These are phyloP conservation scores for Hirtodrosophila alboralis DNA, from an alignment of 2,888 invertebrate species.

Conservation along the genomic window DNA sequence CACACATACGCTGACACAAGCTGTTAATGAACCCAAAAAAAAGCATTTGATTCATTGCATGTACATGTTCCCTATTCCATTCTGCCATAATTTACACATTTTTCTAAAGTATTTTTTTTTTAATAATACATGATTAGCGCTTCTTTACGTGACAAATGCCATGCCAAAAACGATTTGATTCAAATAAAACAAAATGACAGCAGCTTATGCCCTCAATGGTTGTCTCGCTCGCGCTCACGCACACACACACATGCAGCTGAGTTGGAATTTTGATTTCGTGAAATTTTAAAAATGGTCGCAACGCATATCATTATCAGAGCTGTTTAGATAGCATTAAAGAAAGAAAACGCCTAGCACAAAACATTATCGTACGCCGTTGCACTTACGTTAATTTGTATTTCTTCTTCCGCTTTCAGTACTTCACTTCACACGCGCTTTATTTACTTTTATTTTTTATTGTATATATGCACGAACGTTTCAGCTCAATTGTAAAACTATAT, in stretches of 20 bases:
- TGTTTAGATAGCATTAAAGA: slow-evolving; percentile 38
- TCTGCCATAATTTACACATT: slow-evolving; percentile 29
- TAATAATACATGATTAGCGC: slow-evolving; percentile 55
- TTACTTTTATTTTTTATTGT: slow-evolving; percentile 68
- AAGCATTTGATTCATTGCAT: slow-evolving; percentile 21
- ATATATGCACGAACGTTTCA: slow-evolving; percentile 54
- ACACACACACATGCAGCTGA: slow-evolving; percentile 56
- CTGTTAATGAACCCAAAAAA: slow-evolving; percentile 45
- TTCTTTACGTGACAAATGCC: slow-evolving; percentile 70
- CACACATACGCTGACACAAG: slow-evolving; percentile 8
- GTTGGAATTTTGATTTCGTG: slow-evolving; percentile 78
- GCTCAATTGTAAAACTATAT: slow-evolving; percentile 45
- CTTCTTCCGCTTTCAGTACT: slow-evolving; percentile 54
- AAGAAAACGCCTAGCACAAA: slow-evolving; percentile 11
- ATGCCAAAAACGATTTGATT: slow-evolving; percentile 47
- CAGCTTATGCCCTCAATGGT: slow-evolving; percentile 64
- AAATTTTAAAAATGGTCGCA: slow-evolving; percentile 78
- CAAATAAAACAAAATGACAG: slow-evolving; percentile 72
- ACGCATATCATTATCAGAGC: slow-evolving; percentile 69
- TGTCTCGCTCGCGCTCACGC: slow-evolving; percentile 54
- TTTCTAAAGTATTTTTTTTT: slow-evolving; percentile 20
- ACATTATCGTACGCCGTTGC: slow-evolving; percentile 31
- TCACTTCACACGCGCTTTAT: slow-evolving; percentile 77
- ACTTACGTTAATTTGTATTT: slow-evolving; percentile 61
- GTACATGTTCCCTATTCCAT: slow-evolving; percentile 1